Percentiles rank a stretch among this genome's conserved stretches.
These are phyloP conservation scores for Todiramphus saurophagus DNA, from an alignment of 2,113 vertebrate species.

Conservation along the genomic window DNA sequence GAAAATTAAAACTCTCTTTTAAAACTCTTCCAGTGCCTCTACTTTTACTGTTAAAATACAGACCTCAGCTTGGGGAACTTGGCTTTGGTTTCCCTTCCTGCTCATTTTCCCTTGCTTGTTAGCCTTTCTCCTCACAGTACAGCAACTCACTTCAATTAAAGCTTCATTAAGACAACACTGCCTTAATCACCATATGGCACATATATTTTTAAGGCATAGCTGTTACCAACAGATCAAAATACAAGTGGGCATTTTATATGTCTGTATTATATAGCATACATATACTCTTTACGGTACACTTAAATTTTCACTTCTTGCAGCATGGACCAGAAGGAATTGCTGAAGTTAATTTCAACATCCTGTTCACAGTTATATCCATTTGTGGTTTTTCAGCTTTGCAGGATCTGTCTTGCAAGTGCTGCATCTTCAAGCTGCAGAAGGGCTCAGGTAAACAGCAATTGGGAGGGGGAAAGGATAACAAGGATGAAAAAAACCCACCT, in stretches of 20 bases:
- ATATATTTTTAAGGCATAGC: slow-evolving; percentile 37
- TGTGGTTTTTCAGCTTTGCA: background rate
- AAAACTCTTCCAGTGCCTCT: background rate
- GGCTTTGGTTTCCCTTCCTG: background rate
- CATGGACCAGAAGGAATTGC: background rate
- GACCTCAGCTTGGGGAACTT: background rate
- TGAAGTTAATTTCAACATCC: background rate
- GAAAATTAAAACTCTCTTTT: background rate
- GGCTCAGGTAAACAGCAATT: background rate
- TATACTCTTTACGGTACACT: slow-evolving; percentile 12
- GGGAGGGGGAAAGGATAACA: background rate
- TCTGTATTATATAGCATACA: background rate
- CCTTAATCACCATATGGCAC: slow-evolving; percentile 39
- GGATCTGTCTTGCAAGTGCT: background rate
- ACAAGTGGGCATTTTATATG: slow-evolving; percentile 35
- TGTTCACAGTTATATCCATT: background rate
- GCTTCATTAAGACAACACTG: slow-evolving; percentile 31
- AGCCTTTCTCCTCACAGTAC: slow-evolving; percentile 3
- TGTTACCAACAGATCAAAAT: slow-evolving; percentile 41
- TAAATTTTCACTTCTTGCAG: slow-evolving; percentile 16
- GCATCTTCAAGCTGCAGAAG: background rate
- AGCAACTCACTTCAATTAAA: slow-evolving; percentile 46
- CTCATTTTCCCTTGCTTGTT: slow-evolving; percentile 7
- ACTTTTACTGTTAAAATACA: background rate
- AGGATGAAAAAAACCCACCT: background rate